A percentile compares a stretch with the other conserved stretches of the same genome.
phyloP scores from a whole-genome alignment of 2,113 vertebrate species.

The Halichoeres trimaculatus region DNA sequence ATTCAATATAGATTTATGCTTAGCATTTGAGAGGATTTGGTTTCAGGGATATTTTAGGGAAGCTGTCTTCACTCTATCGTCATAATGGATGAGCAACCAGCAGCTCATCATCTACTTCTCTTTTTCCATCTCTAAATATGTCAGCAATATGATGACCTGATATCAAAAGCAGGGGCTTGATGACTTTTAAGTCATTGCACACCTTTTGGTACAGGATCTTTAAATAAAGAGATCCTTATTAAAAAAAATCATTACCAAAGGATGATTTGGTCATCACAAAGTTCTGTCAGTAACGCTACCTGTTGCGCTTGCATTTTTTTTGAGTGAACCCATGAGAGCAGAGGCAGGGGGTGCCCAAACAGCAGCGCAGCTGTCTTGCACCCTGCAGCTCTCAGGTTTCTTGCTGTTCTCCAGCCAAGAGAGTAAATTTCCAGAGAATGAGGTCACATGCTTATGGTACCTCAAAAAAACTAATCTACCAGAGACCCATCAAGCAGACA shows the following conservation, averaged over 20 bases:
- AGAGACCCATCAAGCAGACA: constrained; percentile 60
- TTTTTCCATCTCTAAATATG: constrained; percentile 46
- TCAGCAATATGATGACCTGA: constrained; percentile 19
- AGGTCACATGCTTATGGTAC: constrained; percentile 76
- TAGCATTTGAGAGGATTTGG: constrained; percentile 25
- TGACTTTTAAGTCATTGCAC: background rate
- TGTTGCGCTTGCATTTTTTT: constrained; percentile 42
- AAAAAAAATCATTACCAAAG: background rate
- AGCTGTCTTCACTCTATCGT: constrained; percentile 32
- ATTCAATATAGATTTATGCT: constrained; percentile 1
- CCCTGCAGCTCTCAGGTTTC: constrained; percentile 77
- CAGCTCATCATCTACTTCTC: constrained; percentile 20
- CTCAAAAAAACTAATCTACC: constrained; percentile 65
- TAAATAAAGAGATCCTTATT: background rate
- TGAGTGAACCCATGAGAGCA: constrained; percentile 46
- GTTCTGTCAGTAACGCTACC: constrained; percentile 27
- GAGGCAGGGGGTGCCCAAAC: constrained; percentile 44
- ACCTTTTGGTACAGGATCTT: background rate
- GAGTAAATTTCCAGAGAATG: constrained; percentile 81
- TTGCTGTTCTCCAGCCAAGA: constrained; percentile 71
- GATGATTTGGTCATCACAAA: background rate
- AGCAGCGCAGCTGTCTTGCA: constrained; percentile 77
- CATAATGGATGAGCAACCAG: constrained; percentile 24
- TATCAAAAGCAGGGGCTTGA: background rate
- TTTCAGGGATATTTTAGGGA: constrained; percentile 20